phyloP scores from a whole-genome alignment of 2,888 invertebrate species.

The Ceratothoa steindachneri region DNA sequence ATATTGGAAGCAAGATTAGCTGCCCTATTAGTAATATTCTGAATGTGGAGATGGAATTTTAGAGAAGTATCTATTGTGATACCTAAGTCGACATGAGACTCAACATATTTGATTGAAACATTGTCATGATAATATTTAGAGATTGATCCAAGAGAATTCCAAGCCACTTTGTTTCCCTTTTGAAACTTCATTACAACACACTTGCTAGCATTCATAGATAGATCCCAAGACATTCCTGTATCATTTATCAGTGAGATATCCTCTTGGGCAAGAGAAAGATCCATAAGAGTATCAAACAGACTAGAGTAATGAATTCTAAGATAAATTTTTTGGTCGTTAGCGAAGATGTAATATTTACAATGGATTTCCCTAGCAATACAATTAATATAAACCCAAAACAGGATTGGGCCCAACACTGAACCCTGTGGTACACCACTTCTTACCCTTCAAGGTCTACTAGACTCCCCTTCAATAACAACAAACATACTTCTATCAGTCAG shows the following conservation, averaged over 20 bases:
- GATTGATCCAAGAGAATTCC: no score
- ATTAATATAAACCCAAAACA: background rate
- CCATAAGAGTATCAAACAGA: background rate
- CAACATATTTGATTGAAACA: no score
- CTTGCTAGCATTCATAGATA: background rate
- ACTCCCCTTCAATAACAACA: background rate
- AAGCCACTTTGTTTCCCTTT: no score
- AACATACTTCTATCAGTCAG: background rate
- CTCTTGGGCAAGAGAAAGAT: background rate
- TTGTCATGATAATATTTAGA: no score
- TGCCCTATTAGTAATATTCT: no score
- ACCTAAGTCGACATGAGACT: no score
- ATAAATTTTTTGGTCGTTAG: background rate
- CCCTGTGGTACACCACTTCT: slow-evolving; percentile 2
- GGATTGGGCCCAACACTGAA: background rate
- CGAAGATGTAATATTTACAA: background rate
- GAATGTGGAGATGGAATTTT: no score
- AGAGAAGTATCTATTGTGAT: no score
- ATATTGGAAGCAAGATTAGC: no score
- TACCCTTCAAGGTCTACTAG: background rate
- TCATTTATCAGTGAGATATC: background rate
- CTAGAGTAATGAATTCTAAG: background rate
- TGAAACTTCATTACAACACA: background rate
- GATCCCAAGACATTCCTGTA: background rate
- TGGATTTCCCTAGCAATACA: background rate